These are phyloP conservation scores for Mythimna loreyi DNA, from an alignment of 2,888 invertebrate species.

Conservation along the genomic window DNA sequence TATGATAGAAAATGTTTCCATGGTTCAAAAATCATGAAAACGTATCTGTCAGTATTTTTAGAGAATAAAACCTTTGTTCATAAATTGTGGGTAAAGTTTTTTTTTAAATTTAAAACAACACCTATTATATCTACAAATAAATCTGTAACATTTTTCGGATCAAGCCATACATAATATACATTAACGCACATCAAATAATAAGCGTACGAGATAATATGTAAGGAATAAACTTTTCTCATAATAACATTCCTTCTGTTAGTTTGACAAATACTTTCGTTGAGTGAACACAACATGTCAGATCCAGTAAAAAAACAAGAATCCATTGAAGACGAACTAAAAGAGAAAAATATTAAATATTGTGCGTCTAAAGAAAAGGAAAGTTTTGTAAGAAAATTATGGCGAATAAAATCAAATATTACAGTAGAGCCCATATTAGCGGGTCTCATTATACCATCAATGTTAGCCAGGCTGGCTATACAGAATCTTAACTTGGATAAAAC, in stretches of 20 bases:
- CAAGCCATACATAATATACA: conserved; percentile 44
- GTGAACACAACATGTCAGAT: conserved; percentile 71
- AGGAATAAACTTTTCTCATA: conserved; percentile 38
- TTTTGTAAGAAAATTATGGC: conserved; percentile 88
- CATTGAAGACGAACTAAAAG: conserved; percentile 77
- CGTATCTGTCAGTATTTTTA: background rate
- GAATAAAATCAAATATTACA: conserved; percentile 91
- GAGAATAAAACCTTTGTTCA: conserved; percentile 28
- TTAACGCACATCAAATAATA: conserved; percentile 51
- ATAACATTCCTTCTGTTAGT: conserved; percentile 64
- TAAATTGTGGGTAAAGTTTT: background rate
- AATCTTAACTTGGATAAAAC: conserved; percentile 86
- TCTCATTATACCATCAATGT: conserved; percentile 92
- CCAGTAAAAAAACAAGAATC: conserved; percentile 64
- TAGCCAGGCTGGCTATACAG: conserved; percentile 92
- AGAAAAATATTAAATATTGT: conserved; percentile 62
- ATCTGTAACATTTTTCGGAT: conserved; percentile 34
- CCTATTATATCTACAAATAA: conserved; percentile 15
- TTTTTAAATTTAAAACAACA: conserved; percentile 45
- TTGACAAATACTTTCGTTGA: conserved; percentile 55
- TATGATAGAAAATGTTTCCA: background rate
- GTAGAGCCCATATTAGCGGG: conserved; percentile 94
- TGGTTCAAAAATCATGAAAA: background rate
- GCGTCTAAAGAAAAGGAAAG: conserved; percentile 79
- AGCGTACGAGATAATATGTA: conserved; percentile 66